Evolutionary conservation across 2,113 vertebrate genomes (phyloP).

Genomic region (Poeciliopsis occidentalis): DNA sequence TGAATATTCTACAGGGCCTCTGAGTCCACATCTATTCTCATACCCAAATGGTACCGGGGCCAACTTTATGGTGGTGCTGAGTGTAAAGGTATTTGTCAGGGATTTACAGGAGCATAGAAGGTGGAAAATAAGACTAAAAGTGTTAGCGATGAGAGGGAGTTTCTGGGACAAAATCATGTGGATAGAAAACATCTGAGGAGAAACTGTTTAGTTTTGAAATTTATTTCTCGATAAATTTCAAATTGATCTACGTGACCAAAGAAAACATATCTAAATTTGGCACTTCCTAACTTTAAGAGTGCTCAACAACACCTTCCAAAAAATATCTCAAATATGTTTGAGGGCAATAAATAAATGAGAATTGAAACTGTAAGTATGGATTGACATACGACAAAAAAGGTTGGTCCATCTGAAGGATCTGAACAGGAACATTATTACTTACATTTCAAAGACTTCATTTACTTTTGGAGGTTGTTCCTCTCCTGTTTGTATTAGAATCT

Average conservation of each 20-base stretch:
- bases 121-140: background rate
- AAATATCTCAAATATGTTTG: no score
- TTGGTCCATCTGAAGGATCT: no score
- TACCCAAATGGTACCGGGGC: slow-evolving; percentile 9
- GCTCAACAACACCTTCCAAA: no score
- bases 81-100: slow-evolving; percentile 25
- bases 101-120: slow-evolving; percentile 10
- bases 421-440: no score
- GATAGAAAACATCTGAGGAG: background rate
- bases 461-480: background rate
- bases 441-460: background rate
- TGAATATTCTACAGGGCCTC: slow-evolving; percentile 63
- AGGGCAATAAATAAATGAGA: no score
- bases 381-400: no score
- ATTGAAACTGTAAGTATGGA: no score
- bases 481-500: background rate
- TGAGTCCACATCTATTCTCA: slow-evolving; percentile 48
- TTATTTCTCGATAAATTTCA: background rate
- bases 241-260: background rate
- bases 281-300: no score
- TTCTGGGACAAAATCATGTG: background rate
- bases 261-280: background rate
- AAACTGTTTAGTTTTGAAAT: background rate
- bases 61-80: slow-evolving; percentile 9
- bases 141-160: background rate